Base-by-base conservation (phyloP, 2,888 invertebrate species). In the Phlogophora meticulosa region DNA sequence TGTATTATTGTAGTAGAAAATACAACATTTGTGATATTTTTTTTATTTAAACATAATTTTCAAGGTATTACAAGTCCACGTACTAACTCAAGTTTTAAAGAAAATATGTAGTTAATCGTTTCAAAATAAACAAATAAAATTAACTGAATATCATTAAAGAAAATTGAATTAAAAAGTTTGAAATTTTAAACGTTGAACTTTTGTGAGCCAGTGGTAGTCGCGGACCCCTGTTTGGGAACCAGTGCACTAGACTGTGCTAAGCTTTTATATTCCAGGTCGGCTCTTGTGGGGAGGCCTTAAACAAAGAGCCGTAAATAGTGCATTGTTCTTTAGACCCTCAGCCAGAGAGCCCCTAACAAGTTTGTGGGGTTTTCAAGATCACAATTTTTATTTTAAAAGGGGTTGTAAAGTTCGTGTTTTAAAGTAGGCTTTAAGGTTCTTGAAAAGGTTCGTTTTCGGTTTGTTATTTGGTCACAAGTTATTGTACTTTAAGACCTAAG, bases 241-340 rank as follows among this genome's bases (percentile, higher is more conserved):
- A 28, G 28, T 28, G 28, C 5, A 28, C 28, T 28, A 28, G 28
- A 28, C 28, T 59, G 51, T 83, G 70, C 81, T 80, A 77, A 83
- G 78, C 79, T 77, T 83, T 75, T 76, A 77, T 73, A 83, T 76
- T 82, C 82, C 80, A 81, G 76, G 78, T 69, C 53, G 10, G 45
- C 51, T 52, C 85, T 86, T 63, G 73, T 80, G 78, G 74, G 79
- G 83, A 86, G 89, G 88, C 83, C 76, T 82, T 82, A 85, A 88
- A 94, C 93, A 94, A 94, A 93, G 87, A 87, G 78, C 83, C 76
- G 88, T 93, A 92, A 93, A 94, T 93, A 92, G 92, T 90, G 89
- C 85, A 93, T 94, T 94, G 94, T 93, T 89, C 85, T 74, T 74
- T 56, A 81, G 78, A 80, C 9, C 87, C 88, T 88, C 87, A 78